Evolutionary conservation across 2,888 invertebrate species (phyloP).

Genomic region (Plebejus anna): DNA sequence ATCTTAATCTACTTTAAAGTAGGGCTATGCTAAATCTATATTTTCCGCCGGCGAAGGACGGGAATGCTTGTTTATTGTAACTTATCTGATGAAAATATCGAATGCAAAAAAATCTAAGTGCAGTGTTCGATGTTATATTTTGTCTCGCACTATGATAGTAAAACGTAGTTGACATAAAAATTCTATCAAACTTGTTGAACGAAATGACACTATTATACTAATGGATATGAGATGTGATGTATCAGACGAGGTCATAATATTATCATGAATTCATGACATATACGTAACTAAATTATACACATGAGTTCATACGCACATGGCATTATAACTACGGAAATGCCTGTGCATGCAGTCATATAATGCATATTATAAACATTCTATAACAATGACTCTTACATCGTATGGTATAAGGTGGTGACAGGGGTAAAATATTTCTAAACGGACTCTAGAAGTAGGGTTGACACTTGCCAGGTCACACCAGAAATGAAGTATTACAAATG

Average conservation of each 20-base stretch:
- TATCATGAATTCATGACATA: not conserved
- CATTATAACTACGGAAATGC: slow-evolving; percentile 1
- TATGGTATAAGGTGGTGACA: not conserved
- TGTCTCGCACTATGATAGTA: not conserved
- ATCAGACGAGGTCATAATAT: not conserved
- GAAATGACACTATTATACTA: not conserved
- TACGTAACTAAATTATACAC: not conserved
- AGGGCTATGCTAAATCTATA: too few species aligned
- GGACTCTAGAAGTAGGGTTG: not conserved
- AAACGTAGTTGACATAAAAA: not conserved
- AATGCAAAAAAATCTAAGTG: too few species aligned
- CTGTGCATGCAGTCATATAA: not conserved
- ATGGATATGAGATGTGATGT: not conserved
- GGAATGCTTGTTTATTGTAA: too few species aligned
- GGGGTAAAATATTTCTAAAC: not conserved
- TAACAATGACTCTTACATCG: not conserved
- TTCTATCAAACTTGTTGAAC: not conserved
- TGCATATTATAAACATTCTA: not conserved
- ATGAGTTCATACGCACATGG: not conserved
- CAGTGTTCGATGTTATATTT: not conserved
- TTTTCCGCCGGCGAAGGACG: too few species aligned
- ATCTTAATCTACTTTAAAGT: too few species aligned
- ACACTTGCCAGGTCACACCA: too few species aligned
- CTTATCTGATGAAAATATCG: too few species aligned
- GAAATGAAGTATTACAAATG: too few species aligned